These are phyloP conservation scores for Tyrophagus putrescentiae DNA, from an alignment of 1,140 invertebrate species.

Conservation along the genomic window DNA sequence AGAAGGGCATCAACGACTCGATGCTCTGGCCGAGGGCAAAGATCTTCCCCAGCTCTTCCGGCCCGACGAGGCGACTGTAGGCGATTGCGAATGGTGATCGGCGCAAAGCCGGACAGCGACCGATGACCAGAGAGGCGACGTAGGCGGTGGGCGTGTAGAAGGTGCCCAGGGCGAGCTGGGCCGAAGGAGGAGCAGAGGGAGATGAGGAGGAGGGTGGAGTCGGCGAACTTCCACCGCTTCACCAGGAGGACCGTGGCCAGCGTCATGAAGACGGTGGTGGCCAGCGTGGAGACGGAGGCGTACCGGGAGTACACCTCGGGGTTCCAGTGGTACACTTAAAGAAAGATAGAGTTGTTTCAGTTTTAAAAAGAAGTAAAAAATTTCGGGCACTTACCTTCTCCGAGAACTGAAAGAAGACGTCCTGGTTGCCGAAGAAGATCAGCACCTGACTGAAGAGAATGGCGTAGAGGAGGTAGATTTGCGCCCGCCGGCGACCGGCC, in stretches of 20 bases:
- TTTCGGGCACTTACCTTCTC: too few species aligned
- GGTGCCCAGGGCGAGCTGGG: not conserved
- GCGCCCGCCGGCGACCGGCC: not conserved
- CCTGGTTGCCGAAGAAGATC: not conserved
- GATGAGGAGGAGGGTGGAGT: not conserved
- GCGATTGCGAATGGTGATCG: not conserved
- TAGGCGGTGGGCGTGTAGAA: not conserved
- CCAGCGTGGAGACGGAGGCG: not conserved
- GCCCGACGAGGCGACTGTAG: not conserved
- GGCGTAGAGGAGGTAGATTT: not conserved
- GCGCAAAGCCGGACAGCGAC: not conserved
- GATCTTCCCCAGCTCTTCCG: constrained; percentile 4
- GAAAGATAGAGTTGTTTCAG: too few species aligned
- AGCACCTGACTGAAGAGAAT: not conserved
- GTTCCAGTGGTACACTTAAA: not conserved
- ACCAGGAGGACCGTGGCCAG: not conserved
- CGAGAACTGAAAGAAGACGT: not conserved
- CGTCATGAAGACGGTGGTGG: not conserved
- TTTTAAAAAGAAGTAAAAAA: too few species aligned
- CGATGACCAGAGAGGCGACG: not conserved
- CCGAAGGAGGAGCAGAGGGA: not conserved
- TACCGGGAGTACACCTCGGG: not conserved
- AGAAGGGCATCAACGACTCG: constrained; percentile 6
- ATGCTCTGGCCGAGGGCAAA: not conserved
- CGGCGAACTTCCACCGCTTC: not conserved